Evolutionary conservation across 2,888 invertebrate genomes (phyloP), one percentile per base, ranked within the genome.

Genomic region (Ashinkailepas kermadecensis): DNA sequence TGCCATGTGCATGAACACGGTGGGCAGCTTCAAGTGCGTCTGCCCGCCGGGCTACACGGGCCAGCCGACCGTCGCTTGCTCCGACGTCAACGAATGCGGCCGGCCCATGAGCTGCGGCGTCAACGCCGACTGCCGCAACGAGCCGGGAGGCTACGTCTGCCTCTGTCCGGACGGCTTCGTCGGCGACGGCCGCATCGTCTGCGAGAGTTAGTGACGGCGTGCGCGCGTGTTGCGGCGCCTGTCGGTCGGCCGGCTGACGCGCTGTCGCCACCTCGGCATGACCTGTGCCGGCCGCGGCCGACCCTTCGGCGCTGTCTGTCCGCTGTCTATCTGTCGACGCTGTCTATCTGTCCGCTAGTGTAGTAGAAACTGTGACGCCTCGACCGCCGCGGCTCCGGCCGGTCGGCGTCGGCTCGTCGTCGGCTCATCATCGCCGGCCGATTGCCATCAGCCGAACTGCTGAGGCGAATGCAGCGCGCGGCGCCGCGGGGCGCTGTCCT

Each of bases 61-160:
- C 86, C 92, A 93, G 87, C 92, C 93, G 86, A 90, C 92, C 86
- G 90, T 91, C 85, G 91, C 91, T 85, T 93, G 74, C 74, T 74
- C 89, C 92, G 96, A 97, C 89, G 92, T 96, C 85, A 92, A 97
- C 87, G 96, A 97, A 90, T 97, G 96, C 89, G 89, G 90, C 86
- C 90, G 92, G 87, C 92, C 94, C 80, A 91, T 92, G 85, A 92
- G 93, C 84, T 96, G 96, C 87, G 96, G 95, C 83, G 89, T 89
- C 82, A 93, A 94, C 86, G 92, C 96, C 70, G 87, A 92, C 81
- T 96, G 96, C 87, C 91, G 91, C 84, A 96, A 96, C 88, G 91
- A 91, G 83, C 93, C 92, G 82, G 96, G 96, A 87, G 96, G 95
- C 88, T 95, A 93, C 87, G 94, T 94, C 18, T 96, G 96, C 88